A percentile compares a stretch with the other conserved stretches of the same genome.
These are phyloP conservation scores for Ochropacha duplaris DNA, from an alignment of 2,888 invertebrate genomes.

Conservation along the genomic window DNA sequence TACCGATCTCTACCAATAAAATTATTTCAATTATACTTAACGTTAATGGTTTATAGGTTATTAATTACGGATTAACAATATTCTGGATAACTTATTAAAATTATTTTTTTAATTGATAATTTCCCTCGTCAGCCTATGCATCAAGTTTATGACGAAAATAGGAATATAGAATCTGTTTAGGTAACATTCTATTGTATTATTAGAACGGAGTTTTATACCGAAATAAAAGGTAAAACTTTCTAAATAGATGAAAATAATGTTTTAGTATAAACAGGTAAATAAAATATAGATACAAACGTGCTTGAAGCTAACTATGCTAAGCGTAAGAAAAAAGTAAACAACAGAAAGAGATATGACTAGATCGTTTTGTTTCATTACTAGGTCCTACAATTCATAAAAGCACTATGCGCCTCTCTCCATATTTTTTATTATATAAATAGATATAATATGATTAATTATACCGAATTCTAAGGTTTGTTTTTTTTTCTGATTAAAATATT, in stretches of 20 bases:
- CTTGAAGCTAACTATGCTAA: conserved; percentile 84
- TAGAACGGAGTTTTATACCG: conserved; percentile 19
- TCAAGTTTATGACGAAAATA: conserved; percentile 16
- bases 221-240: conserved; percentile 22
- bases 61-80: conserved; percentile 54
- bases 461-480: conserved; percentile 73
- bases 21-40: conserved; percentile 56
- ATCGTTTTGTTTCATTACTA: conserved; percentile 77
- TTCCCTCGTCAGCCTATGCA: conserved; percentile 12
- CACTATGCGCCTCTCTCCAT: conserved; percentile 82
- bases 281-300: conserved; percentile 50
- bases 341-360: conserved; percentile 82
- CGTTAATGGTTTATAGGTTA: conserved; percentile 20
- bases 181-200: conserved; percentile 2
- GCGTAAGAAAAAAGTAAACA: conserved; percentile 76
- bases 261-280: conserved; percentile 44
- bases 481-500: conserved; percentile 77
- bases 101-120: conserved; percentile 33
- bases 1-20: conserved; percentile 50
- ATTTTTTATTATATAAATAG: conserved; percentile 81
- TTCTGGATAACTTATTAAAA: conserved; percentile 82
- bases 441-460: conserved; percentile 79
- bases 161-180: no score
- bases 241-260: conserved; percentile 31
- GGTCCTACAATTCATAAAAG: conserved; percentile 79